Conservation (phyloP, 1,140 invertebrate species). For the Planococcus citri region DNA sequence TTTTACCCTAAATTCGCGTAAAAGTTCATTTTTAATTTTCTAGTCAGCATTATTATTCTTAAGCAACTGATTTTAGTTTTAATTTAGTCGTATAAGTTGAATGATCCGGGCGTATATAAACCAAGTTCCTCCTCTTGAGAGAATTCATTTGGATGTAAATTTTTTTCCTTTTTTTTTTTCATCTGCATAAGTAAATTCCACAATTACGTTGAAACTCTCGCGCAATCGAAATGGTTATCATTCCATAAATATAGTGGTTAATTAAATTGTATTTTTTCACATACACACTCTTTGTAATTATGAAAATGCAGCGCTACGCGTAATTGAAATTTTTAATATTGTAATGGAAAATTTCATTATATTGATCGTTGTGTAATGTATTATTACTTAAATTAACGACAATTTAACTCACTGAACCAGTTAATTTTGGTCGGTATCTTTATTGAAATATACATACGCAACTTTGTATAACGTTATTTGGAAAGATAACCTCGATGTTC, state of each 20-base stretch:
- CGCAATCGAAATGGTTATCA: background rate
- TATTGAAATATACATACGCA: background rate
- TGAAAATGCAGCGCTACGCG: background rate
- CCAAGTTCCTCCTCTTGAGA: background rate
- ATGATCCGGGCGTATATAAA: background rate
- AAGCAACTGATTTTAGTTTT: background rate
- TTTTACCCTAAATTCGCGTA: background rate
- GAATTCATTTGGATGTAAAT: background rate
- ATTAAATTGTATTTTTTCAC: background rate
- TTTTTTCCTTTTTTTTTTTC: background rate
- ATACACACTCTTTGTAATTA: background rate
- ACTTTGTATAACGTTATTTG: background rate
- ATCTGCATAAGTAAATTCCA: too few species aligned
- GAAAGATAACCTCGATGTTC: background rate
- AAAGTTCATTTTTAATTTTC: background rate
- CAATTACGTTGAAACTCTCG: background rate
- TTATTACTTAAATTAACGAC: background rate
- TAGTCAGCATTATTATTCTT: slow-evolving; percentile 4
- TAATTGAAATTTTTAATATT: background rate
- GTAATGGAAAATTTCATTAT: background rate
- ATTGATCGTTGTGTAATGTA: background rate
- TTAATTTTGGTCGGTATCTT: slow-evolving; percentile 3
- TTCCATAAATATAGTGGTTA: background rate
- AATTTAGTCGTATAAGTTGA: slow-evolving; percentile 6
- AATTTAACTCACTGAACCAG: background rate